These are phyloP conservation scores for Pedetes capensis DNA, from an alignment of 2,113 vertebrate genomes.

Conservation along the genomic window DNA sequence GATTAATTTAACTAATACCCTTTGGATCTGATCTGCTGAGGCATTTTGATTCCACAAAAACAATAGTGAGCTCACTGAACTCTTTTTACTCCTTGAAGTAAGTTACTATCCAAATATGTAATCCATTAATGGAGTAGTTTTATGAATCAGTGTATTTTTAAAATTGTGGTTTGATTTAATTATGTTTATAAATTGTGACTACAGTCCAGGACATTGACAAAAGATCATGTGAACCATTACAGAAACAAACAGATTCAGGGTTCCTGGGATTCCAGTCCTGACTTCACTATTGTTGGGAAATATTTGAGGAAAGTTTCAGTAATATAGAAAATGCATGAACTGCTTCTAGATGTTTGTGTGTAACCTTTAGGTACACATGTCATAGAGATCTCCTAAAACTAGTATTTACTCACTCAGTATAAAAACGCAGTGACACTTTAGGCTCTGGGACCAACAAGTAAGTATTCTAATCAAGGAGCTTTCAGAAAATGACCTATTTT, in stretches of 20 bases:
- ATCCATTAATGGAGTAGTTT: neutral
- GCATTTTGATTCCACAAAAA: conserved; percentile 4
- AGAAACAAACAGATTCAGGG: conserved; percentile 5
- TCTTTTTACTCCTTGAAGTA: neutral
- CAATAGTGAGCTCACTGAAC: neutral
- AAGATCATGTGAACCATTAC: neutral
- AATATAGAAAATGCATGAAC: neutral
- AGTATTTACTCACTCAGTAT: neutral
- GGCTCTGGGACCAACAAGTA: neutral
- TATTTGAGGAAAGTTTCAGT: neutral
- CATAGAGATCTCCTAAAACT: conserved; percentile 2
- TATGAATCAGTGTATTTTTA: conserved; percentile 12
- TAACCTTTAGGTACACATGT: neutral
- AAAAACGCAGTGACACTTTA: neutral
- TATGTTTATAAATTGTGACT: neutral
- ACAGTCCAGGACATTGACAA: neutral
- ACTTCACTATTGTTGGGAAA: neutral
- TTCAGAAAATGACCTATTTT: conserved; percentile 21
- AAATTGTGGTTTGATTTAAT: neutral
- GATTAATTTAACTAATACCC: neutral
- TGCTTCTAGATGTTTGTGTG: neutral
- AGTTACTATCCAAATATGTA: conserved; percentile 17
- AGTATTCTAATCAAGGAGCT: neutral
- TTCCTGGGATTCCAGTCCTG: neutral
- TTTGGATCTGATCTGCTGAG: neutral